A percentile compares a stretch with the other conserved stretches of the same genome.
Conservation (phyloP, 1,140 invertebrate species). For the Heliconius hewitsoni region DNA sequence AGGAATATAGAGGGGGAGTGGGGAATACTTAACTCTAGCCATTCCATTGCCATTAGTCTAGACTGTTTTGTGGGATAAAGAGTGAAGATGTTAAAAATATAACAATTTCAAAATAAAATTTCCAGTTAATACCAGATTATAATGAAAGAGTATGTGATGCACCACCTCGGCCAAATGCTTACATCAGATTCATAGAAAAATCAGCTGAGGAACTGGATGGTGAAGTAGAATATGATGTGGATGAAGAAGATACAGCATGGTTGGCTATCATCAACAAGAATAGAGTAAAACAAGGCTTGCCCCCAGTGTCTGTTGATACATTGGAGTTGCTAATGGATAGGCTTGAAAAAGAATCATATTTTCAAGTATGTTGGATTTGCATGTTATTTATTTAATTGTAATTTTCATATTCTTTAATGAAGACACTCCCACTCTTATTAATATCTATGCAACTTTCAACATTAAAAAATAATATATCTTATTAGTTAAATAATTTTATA, state of each 20-base stretch:
- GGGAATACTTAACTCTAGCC: too few relatives aligned
- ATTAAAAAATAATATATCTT: too few relatives aligned
- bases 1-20: too few relatives aligned
- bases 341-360: slow-evolving; percentile 98
- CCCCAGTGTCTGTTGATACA: slow-evolving; percentile 89
- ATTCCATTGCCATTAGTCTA: too few relatives aligned
- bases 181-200: slow-evolving; percentile 93
- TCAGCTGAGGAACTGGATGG: slow-evolving; percentile 96
- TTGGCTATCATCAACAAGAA: slow-evolving; percentile 93
- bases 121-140: slow-evolving; percentile 69
- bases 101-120: slow-evolving; percentile 19
- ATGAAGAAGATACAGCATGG: slow-evolving; percentile 98
- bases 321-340: slow-evolving; percentile 98
- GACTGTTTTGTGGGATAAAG: background rate
- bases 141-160: slow-evolving; percentile 85
- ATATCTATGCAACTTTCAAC: too few relatives aligned
- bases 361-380: slow-evolving; percentile 84
- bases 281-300: slow-evolving; percentile 85
- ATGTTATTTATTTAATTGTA: background rate
- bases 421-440: too few relatives aligned
- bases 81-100: background rate
- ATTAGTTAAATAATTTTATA: too few relatives aligned
- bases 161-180: slow-evolving; percentile 82
- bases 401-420: background rate
- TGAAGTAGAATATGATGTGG: slow-evolving; percentile 98